Evolutionary conservation across 2,797 vertebrate genomes (phyloP), one percentile per base, ranked within the genome.

Genomic region (Protosalanx chinensis): DNA sequence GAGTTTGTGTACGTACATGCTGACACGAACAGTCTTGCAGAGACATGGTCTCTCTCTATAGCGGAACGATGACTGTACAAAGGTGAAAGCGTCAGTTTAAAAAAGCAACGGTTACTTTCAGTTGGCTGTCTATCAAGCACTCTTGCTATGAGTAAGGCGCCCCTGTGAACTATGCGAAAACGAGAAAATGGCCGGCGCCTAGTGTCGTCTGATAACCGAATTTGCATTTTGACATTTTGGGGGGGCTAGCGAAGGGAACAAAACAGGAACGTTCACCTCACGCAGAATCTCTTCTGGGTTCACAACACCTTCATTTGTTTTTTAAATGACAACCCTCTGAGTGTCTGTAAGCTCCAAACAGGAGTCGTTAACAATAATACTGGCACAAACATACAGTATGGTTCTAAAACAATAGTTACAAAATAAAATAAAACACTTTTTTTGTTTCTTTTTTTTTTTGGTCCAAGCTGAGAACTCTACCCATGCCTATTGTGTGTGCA

Each of bases 31-130:
- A 81, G 79, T 88, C 88, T 89, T 30, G 64, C n/a, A 53, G 66
- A 86, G 84, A 87, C 82, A 85, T 74, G 82, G 85, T 67, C 67
- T 32, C 67, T 32, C 58, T 86, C 72, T 83, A 73, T 61, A 78
- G 79, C 80, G 58, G 80, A 72, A 75, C 79, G 81, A 75, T 80
- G 82, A 81, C 80, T 71, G 33, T 60, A 74, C 78, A 80, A 78
- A 80, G 80, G 68, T 71, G 75, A 89, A 83, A 71, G 82, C 80
- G 60, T 86, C 85, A 78, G 87, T 90, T 91, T 67, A 86, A 87
- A 84, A 86, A 90, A 88, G 84, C 83, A 94, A 94, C 92, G 89
- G 90, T 81, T 89, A 87, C 90, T 93, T 94, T 93, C 91, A 83
- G 88, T 89, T 79, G 85, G 73, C 58, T 51, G 81, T 76, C 82